Evolutionary conservation across 2,888 invertebrate genomes (phyloP), one percentile per base, ranked within the genome.

Genomic region (Saturnia japonica): DNA sequence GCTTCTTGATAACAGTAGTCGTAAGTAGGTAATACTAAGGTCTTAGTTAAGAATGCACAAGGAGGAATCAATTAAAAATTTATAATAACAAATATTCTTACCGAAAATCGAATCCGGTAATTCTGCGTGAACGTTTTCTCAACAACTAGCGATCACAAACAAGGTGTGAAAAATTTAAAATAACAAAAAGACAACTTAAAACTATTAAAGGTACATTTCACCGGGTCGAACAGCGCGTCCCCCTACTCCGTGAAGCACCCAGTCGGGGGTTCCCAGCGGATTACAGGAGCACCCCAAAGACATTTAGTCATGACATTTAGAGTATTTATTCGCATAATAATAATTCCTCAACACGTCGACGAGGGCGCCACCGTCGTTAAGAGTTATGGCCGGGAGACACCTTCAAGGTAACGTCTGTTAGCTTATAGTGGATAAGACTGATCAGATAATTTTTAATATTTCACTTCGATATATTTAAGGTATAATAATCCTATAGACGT

Each of bases 261-360:
- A 64, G 16, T 83, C 84, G n/a, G n/a, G n/a, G n/a, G n/a, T n/a
- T n/a, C 76, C 71, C 40, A n/a, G 62, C 75, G 89, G 89, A 87
- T 88, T 89, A 89, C 77, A 76, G 79, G 77, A 83, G 78, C 78
- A 79, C 85, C 82, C 85, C 85, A 87, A 91, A 88, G 94, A 93
- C 95, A 94, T 95, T 95, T 95, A 95, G 93, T 94, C 94, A 89
- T 94, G 95, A 95, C 95, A 94, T 94, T 94, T 90, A 87, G 94
- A 95, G 95, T 95, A 95, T 95, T 95, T 95, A 95, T 95, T 94
- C 95, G 95, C 95, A 95, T 95, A 95, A 95, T 95, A 95, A 95
- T 95, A 95, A 94, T 93, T 91, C 94, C 93, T 93, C 68, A 68
- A 68, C 70, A 73, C 72, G 76, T 79, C 72, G 67, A 60, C 28